Evolutionary conservation across 1,140 invertebrate species (phyloP).

Genomic region (Drosophila lacertosa): DNA sequence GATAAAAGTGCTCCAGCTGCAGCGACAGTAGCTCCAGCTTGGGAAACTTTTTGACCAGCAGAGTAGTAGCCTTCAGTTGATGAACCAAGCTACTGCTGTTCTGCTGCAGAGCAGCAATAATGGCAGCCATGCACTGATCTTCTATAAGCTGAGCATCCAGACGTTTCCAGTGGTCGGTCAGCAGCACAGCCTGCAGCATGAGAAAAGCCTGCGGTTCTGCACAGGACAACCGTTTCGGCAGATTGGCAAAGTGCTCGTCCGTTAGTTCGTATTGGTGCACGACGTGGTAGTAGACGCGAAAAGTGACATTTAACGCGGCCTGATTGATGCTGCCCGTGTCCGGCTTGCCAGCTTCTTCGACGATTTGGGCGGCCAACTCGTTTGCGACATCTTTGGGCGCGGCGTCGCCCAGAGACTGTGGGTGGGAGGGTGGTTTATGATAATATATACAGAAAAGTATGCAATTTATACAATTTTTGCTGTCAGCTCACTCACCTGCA

Average conservation of each 20-base stretch:
- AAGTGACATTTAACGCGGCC: conserved; percentile 62
- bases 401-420: conserved; percentile 55
- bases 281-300: conserved; percentile 70
- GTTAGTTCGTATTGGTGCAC: conserved; percentile 56
- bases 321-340: conserved; percentile 55
- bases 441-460: not conserved
- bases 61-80: conserved; percentile 67
- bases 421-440: not conserved
- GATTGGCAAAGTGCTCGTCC: conserved; percentile 53
- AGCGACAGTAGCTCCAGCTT: conserved; percentile 38
- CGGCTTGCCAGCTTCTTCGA: conserved; percentile 31
- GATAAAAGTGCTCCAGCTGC: conserved; percentile 72
- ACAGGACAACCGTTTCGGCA: conserved; percentile 24
- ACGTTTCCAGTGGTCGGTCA: conserved; percentile 58
- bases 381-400: conserved; percentile 51
- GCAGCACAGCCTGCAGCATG: conserved; percentile 58
- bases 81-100: conserved; percentile 58
- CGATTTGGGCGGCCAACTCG: conserved; percentile 51
- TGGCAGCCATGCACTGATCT: conserved; percentile 47
- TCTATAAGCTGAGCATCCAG: conserved; percentile 51
- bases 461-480: not conserved
- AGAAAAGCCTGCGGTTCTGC: conserved; percentile 51
- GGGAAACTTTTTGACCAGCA: conserved; percentile 69
- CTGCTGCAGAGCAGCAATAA: conserved; percentile 45
- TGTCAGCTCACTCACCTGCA: conserved; percentile 44